These are phyloP conservation scores for Eupithecia exiguata DNA, from an alignment of 2,888 invertebrate genomes.

Conservation along the genomic window DNA sequence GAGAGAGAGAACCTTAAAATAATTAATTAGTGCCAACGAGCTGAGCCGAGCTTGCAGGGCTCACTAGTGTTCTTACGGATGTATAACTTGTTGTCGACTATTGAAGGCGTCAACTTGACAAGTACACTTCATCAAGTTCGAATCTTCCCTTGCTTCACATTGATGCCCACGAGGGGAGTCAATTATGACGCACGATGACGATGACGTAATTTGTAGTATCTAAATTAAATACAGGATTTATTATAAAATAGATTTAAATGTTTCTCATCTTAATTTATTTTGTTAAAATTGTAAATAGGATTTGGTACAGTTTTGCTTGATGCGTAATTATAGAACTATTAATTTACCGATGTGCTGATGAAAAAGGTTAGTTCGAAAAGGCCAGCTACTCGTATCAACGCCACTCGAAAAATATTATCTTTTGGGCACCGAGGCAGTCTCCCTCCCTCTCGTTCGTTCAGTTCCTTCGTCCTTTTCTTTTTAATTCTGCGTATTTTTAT, in stretches of 20 bases:
- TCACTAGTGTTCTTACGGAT: background rate
- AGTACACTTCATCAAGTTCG: background rate
- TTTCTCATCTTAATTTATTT: background rate
- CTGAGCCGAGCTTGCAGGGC: too few relatives aligned
- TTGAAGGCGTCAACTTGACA: background rate
- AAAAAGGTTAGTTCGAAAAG: background rate
- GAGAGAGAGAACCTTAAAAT: background rate
- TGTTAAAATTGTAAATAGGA: background rate
- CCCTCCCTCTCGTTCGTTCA: conserved; percentile 69
- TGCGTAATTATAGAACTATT: background rate
- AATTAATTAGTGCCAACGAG: background rate
- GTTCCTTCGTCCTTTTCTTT: conserved; percentile 80
- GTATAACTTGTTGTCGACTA: background rate
- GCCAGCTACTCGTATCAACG: conserved; percentile 48
- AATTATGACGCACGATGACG: background rate
- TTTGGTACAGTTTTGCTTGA: background rate
- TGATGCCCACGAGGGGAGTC: background rate
- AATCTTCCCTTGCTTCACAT: background rate
- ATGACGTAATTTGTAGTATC: background rate
- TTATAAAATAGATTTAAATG: background rate
- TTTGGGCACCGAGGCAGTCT: conserved; percentile 65
- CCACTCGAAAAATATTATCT: conserved; percentile 69
- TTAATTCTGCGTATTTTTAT: conserved; percentile 83
- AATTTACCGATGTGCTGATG: background rate
- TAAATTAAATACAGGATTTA: background rate